Percentiles rank a stretch among this genome's conserved stretches.
Conservation (phyloP, 2,888 invertebrate genomes). For the Pollenia labialis region DNA sequence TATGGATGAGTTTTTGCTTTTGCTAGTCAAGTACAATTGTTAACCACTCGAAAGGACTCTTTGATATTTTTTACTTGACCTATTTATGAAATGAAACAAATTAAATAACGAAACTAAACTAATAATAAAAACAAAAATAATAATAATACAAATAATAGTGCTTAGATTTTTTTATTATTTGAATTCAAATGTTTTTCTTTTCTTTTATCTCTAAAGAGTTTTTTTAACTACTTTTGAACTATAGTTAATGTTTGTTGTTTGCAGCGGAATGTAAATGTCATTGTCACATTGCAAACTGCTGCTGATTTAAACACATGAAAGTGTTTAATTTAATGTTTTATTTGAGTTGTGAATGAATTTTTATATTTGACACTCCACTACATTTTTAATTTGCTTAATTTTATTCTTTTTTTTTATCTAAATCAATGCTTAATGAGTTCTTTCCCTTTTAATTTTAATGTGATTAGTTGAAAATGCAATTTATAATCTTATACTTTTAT, state of each 20-base stretch:
- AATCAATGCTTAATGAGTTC: too few species aligned
- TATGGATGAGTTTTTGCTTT: constrained; percentile 42
- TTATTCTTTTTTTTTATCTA: too few species aligned
- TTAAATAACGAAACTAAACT: neutral
- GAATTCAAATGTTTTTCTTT: neutral
- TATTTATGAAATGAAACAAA: constrained; percentile 49
- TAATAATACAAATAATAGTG: neutral
- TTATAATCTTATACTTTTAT: constrained; percentile 4
- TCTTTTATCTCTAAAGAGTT: constrained; percentile 3
- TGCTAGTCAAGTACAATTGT: constrained; percentile 40
- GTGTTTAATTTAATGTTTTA: neutral
- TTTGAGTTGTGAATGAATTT: neutral
- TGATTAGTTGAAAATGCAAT: neutral
- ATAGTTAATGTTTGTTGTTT: neutral
- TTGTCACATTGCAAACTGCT: neutral
- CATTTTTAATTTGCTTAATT: too few species aligned
- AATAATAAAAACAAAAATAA: constrained; percentile 2
- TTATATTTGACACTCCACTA: constrained; percentile 29
- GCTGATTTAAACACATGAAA: neutral
- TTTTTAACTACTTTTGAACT: neutral
- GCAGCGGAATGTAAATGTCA: neutral
- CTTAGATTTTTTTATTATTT: constrained; percentile 15
- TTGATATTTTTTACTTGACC: constrained; percentile 35
- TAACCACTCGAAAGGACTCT: constrained; percentile 44
- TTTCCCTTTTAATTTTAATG: neutral